Percentiles rank a stretch among this genome's conserved stretches.
These are phyloP conservation scores for Pluvianellus socialis DNA, from an alignment of 2,113 vertebrate species.

Conservation along the genomic window DNA sequence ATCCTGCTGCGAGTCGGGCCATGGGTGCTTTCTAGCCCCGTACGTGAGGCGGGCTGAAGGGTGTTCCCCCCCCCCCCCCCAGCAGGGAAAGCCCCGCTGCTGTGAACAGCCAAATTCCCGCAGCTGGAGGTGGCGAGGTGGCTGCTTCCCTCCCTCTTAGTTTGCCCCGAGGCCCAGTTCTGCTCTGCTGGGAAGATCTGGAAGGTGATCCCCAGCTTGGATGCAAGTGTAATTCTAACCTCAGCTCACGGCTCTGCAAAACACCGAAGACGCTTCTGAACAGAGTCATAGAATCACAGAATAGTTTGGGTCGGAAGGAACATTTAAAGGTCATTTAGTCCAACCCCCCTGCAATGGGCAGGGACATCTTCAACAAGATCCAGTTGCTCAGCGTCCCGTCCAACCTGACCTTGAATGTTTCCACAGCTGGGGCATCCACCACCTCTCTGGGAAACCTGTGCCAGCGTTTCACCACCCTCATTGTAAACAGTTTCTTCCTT, in stretches of 20 bases:
- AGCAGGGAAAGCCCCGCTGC: neutral
- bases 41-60: rapidly evolving
- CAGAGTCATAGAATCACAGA: neutral
- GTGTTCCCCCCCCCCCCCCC: rapidly evolving
- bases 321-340: neutral
- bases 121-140: neutral
- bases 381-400: neutral
- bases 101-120: neutral
- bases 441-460: neutral
- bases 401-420: neutral
- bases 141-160: neutral
- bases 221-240: neutral
- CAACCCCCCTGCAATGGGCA: neutral
- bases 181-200: neutral
- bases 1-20: neutral
- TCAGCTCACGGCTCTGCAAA: neutral
- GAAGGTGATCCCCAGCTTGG: neutral
- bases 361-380: neutral
- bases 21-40: neutral
- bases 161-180: neutral
- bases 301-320: neutral
- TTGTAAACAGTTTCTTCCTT: neutral
- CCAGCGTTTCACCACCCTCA: neutral
- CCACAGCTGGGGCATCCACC: neutral
- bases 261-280: neutral